These are phyloP conservation scores for Mythimna lalbum DNA, from an alignment of 2,888 invertebrate species.

Conservation along the genomic window DNA sequence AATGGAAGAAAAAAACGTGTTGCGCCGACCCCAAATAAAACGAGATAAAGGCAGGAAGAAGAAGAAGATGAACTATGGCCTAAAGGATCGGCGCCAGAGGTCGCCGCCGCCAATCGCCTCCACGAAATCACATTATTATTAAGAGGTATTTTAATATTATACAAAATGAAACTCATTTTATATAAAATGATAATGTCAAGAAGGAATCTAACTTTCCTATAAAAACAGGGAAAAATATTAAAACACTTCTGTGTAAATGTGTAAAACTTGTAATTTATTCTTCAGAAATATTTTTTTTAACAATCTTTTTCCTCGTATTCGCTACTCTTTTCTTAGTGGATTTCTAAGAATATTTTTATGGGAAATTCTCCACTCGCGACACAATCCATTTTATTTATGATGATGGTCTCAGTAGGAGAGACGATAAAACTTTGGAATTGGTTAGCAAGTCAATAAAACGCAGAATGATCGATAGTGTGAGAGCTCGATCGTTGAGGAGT, in stretches of 20 bases:
- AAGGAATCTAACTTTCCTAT: not conserved
- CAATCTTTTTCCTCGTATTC: not conserved
- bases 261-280: slow-evolving; percentile 17
- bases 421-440: slow-evolving; percentile 47
- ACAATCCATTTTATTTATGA: slow-evolving; percentile 46
- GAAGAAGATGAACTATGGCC: too few relatives aligned
- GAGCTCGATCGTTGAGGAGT: not conserved
- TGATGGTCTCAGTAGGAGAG: slow-evolving; percentile 41
- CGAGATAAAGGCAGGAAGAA: too few relatives aligned
- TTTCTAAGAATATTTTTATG: slow-evolving; percentile 18
- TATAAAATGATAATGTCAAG: not conserved
- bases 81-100: too few relatives aligned
- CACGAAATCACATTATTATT: too few relatives aligned
- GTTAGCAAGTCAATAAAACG: slow-evolving; percentile 33
- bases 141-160: not conserved
- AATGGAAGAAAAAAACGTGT: too few relatives aligned
- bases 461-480: slow-evolving; percentile 30
- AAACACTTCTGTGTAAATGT: not conserved
- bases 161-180: not conserved
- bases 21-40: too few relatives aligned
- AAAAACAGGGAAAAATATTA: slow-evolving; percentile 1
- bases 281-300: not conserved
- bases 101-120: too few relatives aligned
- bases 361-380: slow-evolving; percentile 11
- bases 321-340: not conserved